phyloP scores from a whole-genome alignment of 2,888 invertebrate species.

The Encarsia formosa region DNA sequence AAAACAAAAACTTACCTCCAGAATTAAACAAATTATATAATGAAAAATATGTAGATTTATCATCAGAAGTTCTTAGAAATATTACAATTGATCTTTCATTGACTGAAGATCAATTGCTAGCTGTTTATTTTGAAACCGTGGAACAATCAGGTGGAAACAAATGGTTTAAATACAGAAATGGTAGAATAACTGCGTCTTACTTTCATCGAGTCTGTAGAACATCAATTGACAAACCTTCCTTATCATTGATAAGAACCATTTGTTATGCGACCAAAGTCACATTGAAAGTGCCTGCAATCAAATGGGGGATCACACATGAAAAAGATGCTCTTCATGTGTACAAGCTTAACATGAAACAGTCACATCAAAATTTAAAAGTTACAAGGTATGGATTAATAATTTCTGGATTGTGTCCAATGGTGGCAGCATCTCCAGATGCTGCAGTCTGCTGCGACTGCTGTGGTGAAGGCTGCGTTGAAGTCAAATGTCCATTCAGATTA shows the following conservation, averaged over 20 bases:
- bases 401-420: neutral
- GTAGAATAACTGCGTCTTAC: neutral
- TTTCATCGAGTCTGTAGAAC: conserved; percentile 1
- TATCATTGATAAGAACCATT: neutral
- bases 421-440: neutral
- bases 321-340: neutral
- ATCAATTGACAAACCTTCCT: neutral
- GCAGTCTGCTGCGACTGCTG: neutral
- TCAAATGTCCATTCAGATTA: neutral
- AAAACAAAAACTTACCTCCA: no score
- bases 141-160: neutral
- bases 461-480: conserved; percentile 1
- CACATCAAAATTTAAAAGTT: neutral
- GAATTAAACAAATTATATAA: no score
- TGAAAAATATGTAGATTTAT: no score
- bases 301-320: neutral
- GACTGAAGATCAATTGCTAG: neutral
- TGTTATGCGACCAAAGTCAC: neutral
- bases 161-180: conserved; percentile 1
- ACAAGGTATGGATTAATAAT: neutral
- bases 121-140: neutral
- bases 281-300: neutral
- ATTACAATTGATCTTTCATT: no score
- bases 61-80: no score
- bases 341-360: neutral